Evolutionary conservation across 2,797 vertebrate genomes (phyloP).

Genomic region (Odontamblyopus rebecca): DNA sequence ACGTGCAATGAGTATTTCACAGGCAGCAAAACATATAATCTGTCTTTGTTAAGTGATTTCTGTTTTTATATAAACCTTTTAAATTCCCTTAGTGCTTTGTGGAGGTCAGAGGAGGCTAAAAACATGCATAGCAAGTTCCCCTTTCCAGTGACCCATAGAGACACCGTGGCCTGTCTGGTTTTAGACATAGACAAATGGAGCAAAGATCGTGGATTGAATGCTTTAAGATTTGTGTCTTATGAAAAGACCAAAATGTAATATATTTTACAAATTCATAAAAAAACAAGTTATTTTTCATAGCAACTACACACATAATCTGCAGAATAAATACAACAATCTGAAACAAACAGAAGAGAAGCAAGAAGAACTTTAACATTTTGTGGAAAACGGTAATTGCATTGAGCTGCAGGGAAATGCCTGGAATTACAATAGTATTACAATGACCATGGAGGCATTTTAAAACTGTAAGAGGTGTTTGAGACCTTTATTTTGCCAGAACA

Average conservation of each 20-base stretch:
- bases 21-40: neutral
- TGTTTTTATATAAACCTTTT: neutral
- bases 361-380: neutral
- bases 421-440: neutral
- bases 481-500: neutral
- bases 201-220: neutral
- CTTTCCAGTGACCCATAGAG: neutral
- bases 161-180: neutral
- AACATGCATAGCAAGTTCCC: neutral
- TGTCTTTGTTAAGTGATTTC: neutral
- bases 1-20: neutral
- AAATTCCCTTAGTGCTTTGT: neutral
- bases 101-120: neutral
- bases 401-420: neutral
- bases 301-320: neutral
- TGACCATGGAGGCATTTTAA: neutral
- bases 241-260: neutral
- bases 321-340: neutral
- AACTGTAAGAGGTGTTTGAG: neutral
- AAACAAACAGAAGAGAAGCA: neutral
- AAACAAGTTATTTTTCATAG: too few relatives aligned
- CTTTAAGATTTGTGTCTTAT: neutral
- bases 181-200: neutral
- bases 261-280: neutral
- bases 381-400: neutral